These are phyloP conservation scores for Ditula angustiorana DNA, from an alignment of 2,888 invertebrate species.

Conservation along the genomic window DNA sequence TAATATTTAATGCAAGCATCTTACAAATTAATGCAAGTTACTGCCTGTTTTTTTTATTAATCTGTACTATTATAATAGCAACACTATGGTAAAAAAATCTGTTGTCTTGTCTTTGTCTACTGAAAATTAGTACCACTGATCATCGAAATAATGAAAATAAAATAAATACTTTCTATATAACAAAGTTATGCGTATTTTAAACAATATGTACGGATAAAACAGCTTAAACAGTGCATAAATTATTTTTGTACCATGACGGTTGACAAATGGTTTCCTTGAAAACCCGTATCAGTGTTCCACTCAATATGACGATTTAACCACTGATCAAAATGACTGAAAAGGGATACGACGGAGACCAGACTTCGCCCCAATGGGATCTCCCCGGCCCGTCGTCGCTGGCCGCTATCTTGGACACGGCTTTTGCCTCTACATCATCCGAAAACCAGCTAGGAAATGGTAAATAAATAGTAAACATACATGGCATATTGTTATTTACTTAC, in stretches of 20 bases:
- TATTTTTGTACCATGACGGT: conserved; percentile 43
- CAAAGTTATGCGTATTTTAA: conserved; percentile 18
- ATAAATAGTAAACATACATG: conserved; percentile 32
- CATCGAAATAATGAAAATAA: conserved; percentile 24
- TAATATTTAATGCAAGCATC: no score
- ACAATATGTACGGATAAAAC: conserved; percentile 1
- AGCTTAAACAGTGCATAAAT: background rate
- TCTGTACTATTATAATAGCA: background rate
- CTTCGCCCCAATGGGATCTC: conserved; percentile 74
- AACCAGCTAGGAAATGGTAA: conserved; percentile 73
- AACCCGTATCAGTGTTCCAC: conserved; percentile 20
- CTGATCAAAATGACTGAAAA: conserved; percentile 73
- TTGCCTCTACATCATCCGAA: conserved; percentile 83
- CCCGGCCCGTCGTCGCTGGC: conserved; percentile 84
- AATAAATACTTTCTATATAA: conserved; percentile 26
- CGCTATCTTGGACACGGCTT: conserved; percentile 87
- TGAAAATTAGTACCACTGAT: conserved; percentile 31
- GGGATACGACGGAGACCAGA: conserved; percentile 68
- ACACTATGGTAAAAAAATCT: conserved; percentile 16
- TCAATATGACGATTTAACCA: conserved; percentile 53
- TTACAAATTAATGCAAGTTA: no score
- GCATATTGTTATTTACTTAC: conserved; percentile 15
- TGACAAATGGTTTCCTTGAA: conserved; percentile 44
- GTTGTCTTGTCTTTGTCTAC: conserved; percentile 32
- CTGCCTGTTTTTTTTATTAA: background rate